A percentile compares a stretch with the other conserved stretches of the same genome.
phyloP scores from a whole-genome alignment of 2,113 vertebrate species.

The Mellivora capensis region DNA sequence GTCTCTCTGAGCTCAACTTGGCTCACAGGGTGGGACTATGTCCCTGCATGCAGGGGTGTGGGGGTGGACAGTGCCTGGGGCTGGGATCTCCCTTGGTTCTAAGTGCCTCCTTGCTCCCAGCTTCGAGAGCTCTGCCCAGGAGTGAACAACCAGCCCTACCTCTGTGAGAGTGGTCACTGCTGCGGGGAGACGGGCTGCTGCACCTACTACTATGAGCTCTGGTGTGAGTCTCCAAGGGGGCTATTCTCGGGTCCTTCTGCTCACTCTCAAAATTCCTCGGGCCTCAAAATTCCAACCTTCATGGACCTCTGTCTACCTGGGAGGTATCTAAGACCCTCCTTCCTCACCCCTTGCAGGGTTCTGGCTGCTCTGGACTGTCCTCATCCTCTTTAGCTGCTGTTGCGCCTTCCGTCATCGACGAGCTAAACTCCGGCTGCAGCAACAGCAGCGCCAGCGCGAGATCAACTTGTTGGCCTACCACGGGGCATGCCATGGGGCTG shows the following conservation, averaged over 20 bases:
- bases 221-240: slow-evolving; percentile 89
- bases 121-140: slow-evolving; percentile 90
- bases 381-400: slow-evolving; percentile 97
- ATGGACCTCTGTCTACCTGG: not conserved
- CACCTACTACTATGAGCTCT: slow-evolving; percentile 98
- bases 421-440: slow-evolving; percentile 94
- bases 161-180: slow-evolving; percentile 97
- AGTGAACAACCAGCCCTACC: slow-evolving; percentile 90
- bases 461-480: slow-evolving; percentile 98
- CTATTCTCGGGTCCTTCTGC: not conserved
- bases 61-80: not conserved
- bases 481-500: slow-evolving; percentile 88
- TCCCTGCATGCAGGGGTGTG: not conserved
- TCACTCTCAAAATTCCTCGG: not conserved
- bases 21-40: slow-evolving; percentile 17
- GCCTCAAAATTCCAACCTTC: not conserved
- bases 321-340: not conserved
- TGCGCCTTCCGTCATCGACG: slow-evolving; percentile 96
- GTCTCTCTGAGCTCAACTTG: not conserved
- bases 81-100: slow-evolving; percentile 1
- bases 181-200: slow-evolving; percentile 97
- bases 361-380: slow-evolving; percentile 96
- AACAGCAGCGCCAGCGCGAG: slow-evolving; percentile 96
- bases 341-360: slow-evolving; percentile 87
- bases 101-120: slow-evolving; percentile 73